A percentile compares a stretch with the other conserved stretches of the same genome.
Conservation (phyloP, 2,797 vertebrate species). For the Callimico goeldii region DNA sequence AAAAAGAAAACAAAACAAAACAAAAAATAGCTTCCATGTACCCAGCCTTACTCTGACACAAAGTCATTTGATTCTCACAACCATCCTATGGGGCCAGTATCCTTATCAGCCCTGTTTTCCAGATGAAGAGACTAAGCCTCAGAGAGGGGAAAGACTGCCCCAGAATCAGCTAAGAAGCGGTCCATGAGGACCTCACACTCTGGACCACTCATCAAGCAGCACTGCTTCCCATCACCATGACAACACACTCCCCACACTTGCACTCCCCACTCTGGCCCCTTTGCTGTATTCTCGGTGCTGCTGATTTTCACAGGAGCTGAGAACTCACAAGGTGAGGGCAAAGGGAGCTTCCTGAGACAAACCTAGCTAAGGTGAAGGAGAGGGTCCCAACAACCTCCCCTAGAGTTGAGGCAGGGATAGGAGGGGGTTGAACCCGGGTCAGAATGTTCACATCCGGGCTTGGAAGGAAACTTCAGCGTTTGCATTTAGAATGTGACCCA, state of each 20-base stretch:
- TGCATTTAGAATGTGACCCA: not conserved
- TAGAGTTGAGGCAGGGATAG: not conserved
- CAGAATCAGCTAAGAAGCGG: not conserved
- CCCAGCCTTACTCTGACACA: not conserved
- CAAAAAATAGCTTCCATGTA: not conserved
- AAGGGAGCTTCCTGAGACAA: not conserved
- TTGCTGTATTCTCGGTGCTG: not conserved
- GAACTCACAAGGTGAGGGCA: not conserved
- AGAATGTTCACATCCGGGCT: too few species aligned
- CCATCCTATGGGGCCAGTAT: not conserved
- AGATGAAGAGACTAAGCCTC: not conserved
- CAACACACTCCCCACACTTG: not conserved
- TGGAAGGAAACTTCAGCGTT: not conserved
- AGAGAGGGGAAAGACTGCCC: not conserved
- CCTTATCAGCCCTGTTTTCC: not conserved
- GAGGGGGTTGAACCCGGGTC: not conserved
- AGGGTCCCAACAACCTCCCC: not conserved
- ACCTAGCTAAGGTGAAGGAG: not conserved
- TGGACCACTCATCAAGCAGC: not conserved
- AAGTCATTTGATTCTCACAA: not conserved
- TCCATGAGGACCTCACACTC: not conserved
- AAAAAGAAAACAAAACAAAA: too few species aligned
- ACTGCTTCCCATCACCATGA: not conserved
- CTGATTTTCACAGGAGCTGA: not conserved
- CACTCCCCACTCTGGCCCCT: not conserved